phyloP scores from a whole-genome alignment of 2,113 vertebrate species.

The Aphyosemion australe region DNA sequence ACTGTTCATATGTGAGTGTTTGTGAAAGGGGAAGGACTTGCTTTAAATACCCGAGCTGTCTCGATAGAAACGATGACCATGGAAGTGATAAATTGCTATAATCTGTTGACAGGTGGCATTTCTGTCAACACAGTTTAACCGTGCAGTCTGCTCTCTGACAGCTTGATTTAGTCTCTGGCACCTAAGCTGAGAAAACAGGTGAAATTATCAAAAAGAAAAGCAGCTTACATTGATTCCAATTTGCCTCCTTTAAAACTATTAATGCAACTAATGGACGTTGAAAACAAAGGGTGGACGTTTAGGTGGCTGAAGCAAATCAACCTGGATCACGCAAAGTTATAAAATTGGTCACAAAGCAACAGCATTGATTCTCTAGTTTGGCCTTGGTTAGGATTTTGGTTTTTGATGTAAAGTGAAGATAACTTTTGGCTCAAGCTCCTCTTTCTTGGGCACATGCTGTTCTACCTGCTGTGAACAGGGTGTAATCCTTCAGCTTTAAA shows the following conservation, averaged over 20 bases:
- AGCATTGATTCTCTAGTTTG: constrained; percentile 19
- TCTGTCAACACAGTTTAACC: constrained; percentile 71
- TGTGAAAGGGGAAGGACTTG: constrained; percentile 31
- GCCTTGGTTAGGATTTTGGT: constrained; percentile 14
- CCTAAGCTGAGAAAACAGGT: constrained; percentile 58
- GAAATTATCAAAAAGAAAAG: constrained; percentile 49
- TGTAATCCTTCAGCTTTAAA: constrained; percentile 73
- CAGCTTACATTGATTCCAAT: constrained; percentile 54
- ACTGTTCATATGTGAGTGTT: constrained; percentile 1
- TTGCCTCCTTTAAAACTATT: constrained; percentile 62
- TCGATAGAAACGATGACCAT: constrained; percentile 64
- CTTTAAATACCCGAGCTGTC: constrained; percentile 43
- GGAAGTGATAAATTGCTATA: constrained; percentile 66
- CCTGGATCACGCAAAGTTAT: constrained; percentile 26
- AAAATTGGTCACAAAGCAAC: constrained; percentile 26
- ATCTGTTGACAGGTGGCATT: constrained; percentile 72
- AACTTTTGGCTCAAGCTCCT: constrained; percentile 51
- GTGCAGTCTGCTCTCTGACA: constrained; percentile 74
- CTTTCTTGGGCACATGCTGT: constrained; percentile 61
- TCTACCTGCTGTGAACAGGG: constrained; percentile 66
- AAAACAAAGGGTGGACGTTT: constrained; percentile 28
- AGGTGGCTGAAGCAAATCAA: constrained; percentile 18
- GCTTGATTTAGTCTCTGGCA: constrained; percentile 72
- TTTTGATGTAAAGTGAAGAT: constrained; percentile 49
- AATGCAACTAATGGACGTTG: constrained; percentile 40